Evolutionary conservation across 2,113 vertebrate species (phyloP).

Genomic region (Myotis lucifugus): DNA sequence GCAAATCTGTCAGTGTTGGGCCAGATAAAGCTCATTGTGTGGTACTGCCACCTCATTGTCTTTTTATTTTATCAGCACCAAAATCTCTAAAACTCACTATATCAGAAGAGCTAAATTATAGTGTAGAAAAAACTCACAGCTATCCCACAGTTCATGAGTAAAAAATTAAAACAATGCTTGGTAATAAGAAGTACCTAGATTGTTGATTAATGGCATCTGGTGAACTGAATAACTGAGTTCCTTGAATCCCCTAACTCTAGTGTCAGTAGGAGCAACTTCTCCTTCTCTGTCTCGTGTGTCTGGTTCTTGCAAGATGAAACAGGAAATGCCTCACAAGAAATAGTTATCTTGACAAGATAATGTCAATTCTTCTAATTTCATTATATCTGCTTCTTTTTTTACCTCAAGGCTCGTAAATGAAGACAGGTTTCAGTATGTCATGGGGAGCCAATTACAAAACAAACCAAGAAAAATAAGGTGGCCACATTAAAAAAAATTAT

Average conservation of each 20-base stretch:
- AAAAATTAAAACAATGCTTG: not conserved
- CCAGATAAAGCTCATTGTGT: not conserved
- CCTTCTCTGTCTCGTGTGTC: not conserved
- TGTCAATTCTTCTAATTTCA: conserved; percentile 32
- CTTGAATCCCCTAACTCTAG: not conserved
- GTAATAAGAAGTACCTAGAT: not conserved
- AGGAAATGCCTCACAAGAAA: not conserved
- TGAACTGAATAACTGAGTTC: not conserved
- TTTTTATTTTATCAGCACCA: not conserved
- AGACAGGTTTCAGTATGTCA: not conserved
- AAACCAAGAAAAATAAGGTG: not conserved
- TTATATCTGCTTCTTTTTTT: conserved; percentile 1
- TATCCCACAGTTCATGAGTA: not conserved
- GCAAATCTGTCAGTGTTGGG: not conserved
- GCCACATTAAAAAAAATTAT: not conserved
- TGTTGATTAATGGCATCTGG: not conserved
- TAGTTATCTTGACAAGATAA: not conserved
- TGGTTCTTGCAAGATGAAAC: not conserved
- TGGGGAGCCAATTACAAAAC: not conserved
- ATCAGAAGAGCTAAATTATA: not conserved
- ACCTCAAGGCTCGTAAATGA: not conserved
- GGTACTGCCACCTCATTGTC: not conserved
- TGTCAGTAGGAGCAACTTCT: not conserved
- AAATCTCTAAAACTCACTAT: not conserved
- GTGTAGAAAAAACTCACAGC: not conserved